These are phyloP conservation scores for Brachionus rotundiformis DNA, from an alignment of 1,140 invertebrate genomes.

Conservation along the genomic window DNA sequence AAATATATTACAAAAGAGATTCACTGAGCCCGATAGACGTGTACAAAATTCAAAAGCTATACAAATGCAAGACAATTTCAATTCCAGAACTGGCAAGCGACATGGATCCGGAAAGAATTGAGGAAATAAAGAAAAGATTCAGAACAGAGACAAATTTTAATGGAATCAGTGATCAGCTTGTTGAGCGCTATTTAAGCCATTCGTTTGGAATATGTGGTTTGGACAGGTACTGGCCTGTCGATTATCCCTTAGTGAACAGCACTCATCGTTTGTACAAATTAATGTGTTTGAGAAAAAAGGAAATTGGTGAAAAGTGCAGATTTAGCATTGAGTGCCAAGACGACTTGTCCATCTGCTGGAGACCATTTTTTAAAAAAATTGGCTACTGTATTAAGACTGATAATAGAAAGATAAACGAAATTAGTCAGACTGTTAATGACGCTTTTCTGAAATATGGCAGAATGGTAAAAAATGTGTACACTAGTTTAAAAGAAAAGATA, in stretches of 20 bases:
- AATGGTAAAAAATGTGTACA: not conserved
- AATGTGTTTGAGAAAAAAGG: constrained; percentile 26
- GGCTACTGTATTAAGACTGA: constrained; percentile 17
- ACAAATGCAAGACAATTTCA: constrained; percentile 10
- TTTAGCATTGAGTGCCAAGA: constrained; percentile 44
- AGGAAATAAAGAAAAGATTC: not conserved
- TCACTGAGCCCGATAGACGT: constrained; percentile 21
- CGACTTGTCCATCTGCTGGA: not conserved
- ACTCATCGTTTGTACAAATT: constrained; percentile 26
- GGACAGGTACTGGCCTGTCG: constrained; percentile 13
- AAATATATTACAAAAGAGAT: constrained; percentile 25
- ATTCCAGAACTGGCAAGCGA: constrained; percentile 15
- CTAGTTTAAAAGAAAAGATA: not conserved
- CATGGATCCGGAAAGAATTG: not conserved
- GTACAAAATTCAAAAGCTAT: constrained; percentile 42
- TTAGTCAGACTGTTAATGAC: constrained; percentile 45
- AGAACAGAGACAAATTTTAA: constrained; percentile 39
- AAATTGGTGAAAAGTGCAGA: not conserved
- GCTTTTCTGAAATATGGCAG: constrained; percentile 24
- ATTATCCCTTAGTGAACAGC: constrained; percentile 25
- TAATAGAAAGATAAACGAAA: constrained; percentile 22
- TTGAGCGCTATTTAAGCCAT: constrained; percentile 3
- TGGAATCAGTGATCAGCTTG: not conserved
- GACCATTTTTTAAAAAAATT: constrained; percentile 48
- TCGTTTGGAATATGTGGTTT: not conserved